Evolutionary conservation across 2,888 invertebrate species (phyloP).

Genomic region (Parnassius glacialis): DNA sequence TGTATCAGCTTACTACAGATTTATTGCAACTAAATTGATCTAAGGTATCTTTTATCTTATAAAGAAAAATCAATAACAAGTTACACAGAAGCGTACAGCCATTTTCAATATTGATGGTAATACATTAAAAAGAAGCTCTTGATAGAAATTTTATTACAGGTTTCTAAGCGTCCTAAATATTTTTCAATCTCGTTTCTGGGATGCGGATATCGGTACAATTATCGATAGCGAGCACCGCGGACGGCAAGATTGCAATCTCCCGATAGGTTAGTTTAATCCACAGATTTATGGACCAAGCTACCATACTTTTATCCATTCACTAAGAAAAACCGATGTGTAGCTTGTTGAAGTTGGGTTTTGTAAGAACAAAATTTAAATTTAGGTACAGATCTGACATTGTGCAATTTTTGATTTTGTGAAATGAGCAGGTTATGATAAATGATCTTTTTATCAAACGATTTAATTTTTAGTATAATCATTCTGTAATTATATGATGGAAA

Average conservation of each 20-base stretch:
- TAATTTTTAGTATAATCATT: too few species aligned
- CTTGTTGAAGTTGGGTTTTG: neutral
- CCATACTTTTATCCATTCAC: constrained; percentile 63
- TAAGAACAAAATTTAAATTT: too few species aligned
- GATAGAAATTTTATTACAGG: constrained; percentile 26
- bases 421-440: too few species aligned
- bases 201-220: constrained; percentile 71
- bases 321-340: constrained; percentile 51
- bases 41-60: too few species aligned
- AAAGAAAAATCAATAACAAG: constrained; percentile 4
- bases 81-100: constrained; percentile 9
- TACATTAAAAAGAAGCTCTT: constrained; percentile 10
- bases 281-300: constrained; percentile 68
- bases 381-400: too few species aligned
- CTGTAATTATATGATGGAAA: too few species aligned
- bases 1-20: too few species aligned
- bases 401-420: too few species aligned
- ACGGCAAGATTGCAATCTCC: constrained; percentile 68
- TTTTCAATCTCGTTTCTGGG: constrained; percentile 42
- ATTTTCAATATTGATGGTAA: constrained; percentile 18
- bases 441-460: too few species aligned
- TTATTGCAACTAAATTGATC: too few species aligned
- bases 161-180: constrained; percentile 28
- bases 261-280: constrained; percentile 73
- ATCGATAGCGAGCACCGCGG: constrained; percentile 61